Evolutionary conservation across 2,888 invertebrate genomes (phyloP), one percentile per base, ranked within the genome.

Genomic region (Pyrrhosoma nymphula): DNA sequence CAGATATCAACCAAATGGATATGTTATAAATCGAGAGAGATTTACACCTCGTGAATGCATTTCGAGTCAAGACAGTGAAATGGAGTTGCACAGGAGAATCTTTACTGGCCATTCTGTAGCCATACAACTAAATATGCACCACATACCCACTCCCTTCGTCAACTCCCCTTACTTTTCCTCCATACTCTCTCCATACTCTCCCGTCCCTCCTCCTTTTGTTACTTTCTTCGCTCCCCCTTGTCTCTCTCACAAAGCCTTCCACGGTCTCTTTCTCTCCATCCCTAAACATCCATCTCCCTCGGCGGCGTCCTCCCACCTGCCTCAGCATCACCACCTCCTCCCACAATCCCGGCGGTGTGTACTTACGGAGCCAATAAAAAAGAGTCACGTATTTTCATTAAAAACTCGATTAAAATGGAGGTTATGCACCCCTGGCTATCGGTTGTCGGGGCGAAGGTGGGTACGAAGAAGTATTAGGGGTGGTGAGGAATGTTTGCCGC

Each of bases 401-500:
- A 93, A 89, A 93, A 93, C 93, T 93, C 93, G 63, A 93, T 93
- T 69, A 93, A 69, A 93, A 93, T 93, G 69, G 93, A 93, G 93
- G 93, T 93, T 93, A 69, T 47, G 69, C 93, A 93, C 69, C 93
- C 39, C 82, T 12, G 82, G 16, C 82, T 14, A 82, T 82, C 82
- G 82, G 82, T 82, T 82, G 30, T 30, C 69, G 93, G 93, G 23
- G 10, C 0, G 47, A 16, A 39, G 69, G n/a, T n/a, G n/a, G n/a
- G 69, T 82, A 82, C 30, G 82, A 82, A 82, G 82, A 82, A 82
- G 30, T 16, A 35, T 35, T 35, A 35, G 82, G n/a, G 82, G 82
- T 35, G 82, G 82, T 35, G 26, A 82, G 35, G 35, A 82, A 82
- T 82, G 82, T 82, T 82, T 82, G 82, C 82, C 69, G 69, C 20